Evolutionary conservation across 1,140 invertebrate genomes (phyloP).

Genomic region (Papilio polytes): DNA sequence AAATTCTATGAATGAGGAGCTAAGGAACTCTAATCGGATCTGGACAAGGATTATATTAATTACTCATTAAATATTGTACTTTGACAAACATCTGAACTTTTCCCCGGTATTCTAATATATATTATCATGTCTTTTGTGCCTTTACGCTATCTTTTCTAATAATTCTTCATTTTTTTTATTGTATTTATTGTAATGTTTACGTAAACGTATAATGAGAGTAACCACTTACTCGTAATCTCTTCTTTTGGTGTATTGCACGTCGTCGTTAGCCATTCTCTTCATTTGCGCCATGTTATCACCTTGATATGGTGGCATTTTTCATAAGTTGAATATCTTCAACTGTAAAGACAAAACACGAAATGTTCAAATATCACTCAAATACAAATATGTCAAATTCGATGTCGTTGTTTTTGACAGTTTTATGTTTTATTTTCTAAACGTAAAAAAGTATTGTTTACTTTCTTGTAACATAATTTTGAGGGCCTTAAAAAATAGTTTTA

Average conservation of each 20-base stretch:
- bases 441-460: neutral
- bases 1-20: no score
- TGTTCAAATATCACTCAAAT: no score
- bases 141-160: no score
- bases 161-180: neutral
- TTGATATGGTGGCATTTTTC: constrained; percentile 16
- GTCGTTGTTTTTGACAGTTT: neutral
- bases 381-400: neutral
- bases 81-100: no score
- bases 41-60: no score
- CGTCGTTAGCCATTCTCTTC: constrained; percentile 41
- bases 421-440: neutral
- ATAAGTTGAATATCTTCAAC: neutral
- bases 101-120: no score
- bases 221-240: constrained; percentile 60
- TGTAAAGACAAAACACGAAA: neutral
- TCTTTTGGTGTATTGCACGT: constrained; percentile 49
- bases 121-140: no score
- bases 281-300: constrained; percentile 39
- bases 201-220: neutral
- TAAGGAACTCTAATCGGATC: no score
- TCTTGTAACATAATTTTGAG: neutral
- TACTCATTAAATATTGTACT: no score
- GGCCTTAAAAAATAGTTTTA: no score
- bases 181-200: neutral